phyloP scores from a whole-genome alignment of 2,888 invertebrate genomes.

The Tolmerus cingulatus region DNA sequence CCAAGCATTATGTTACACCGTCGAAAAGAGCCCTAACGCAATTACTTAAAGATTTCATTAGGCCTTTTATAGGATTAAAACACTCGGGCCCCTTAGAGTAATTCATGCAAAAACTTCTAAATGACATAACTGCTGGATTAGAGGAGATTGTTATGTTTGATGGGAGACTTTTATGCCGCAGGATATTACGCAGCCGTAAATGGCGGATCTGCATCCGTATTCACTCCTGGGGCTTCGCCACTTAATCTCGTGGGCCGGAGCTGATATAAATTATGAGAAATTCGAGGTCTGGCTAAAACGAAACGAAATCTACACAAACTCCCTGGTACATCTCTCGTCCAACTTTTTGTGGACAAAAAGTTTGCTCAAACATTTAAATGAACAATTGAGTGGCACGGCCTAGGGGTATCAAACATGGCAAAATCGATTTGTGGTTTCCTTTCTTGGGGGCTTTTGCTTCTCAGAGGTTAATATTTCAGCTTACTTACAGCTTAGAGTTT shows the following conservation, averaged over 20 bases:
- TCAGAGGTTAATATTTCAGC: neutral
- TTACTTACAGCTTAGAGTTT: neutral
- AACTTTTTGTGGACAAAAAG: neutral
- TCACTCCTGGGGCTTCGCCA: neutral
- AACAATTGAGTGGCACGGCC: neutral
- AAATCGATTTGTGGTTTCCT: neutral
- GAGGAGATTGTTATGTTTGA: slow-evolving; percentile 13
- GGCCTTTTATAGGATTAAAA: slow-evolving; percentile 23
- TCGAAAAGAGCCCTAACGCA: slow-evolving; percentile 7
- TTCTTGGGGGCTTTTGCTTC: neutral
- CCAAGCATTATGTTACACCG: neutral
- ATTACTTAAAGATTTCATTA: slow-evolving; percentile 37
- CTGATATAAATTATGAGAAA: neutral
- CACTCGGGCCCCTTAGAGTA: neutral
- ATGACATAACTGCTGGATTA: slow-evolving; percentile 16
- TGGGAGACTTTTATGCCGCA: neutral
- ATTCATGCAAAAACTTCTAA: slow-evolving; percentile 32
- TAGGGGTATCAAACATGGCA: neutral
- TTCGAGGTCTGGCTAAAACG: neutral
- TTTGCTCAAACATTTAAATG: neutral
- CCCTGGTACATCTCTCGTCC: neutral
- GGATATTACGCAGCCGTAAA: neutral
- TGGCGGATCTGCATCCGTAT: neutral
- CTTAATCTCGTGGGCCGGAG: neutral
- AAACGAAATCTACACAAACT: neutral